phyloP scores from a whole-genome alignment of 2,113 vertebrate species.

The Tamias sibiricus region DNA sequence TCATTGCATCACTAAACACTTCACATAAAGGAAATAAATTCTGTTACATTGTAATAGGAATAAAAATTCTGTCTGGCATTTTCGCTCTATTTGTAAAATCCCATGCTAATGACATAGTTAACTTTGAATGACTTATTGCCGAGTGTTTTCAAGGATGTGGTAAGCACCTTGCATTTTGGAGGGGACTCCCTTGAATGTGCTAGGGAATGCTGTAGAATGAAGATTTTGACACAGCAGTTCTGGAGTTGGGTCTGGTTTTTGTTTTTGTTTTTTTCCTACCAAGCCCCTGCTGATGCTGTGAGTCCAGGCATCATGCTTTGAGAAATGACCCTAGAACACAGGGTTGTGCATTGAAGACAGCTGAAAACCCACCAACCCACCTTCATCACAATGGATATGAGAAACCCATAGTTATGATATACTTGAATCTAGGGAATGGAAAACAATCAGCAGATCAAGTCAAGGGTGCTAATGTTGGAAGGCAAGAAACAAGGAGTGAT shows the following conservation, averaged over 20 bases:
- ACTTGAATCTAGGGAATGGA: neutral
- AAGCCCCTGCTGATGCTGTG: neutral
- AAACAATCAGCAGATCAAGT: neutral
- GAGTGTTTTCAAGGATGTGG: neutral
- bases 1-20: neutral
- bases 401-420: neutral
- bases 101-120: neutral
- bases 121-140: neutral
- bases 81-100: neutral
- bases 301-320: neutral
- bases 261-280: neutral
- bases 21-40: neutral
- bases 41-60: neutral
- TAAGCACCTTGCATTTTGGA: neutral
- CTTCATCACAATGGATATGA: neutral
- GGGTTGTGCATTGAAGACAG: neutral
- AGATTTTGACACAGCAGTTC: neutral
- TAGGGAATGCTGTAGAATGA: neutral
- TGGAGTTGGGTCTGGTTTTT: neutral
- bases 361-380: neutral
- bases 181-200: neutral
- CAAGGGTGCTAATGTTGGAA: neutral
- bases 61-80: neutral
- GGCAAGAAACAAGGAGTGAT: neutral
- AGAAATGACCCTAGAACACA: neutral